Base-by-base conservation (phyloP, 2,113 vertebrate genomes). In the Sminthopsis crassicaudata region DNA sequence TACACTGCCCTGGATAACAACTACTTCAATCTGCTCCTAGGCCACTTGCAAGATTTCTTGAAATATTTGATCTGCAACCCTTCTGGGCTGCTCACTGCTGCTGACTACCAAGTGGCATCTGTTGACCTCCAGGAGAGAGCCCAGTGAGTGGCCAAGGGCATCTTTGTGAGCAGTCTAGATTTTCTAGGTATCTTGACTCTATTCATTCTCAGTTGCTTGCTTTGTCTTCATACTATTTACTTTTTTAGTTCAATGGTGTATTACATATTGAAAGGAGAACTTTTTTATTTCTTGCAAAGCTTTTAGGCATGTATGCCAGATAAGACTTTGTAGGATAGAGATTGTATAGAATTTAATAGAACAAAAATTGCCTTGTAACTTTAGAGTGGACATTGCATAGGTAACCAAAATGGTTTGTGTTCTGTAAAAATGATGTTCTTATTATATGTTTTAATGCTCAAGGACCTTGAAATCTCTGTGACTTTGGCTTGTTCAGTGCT, bases 1-100 rank as follows among this genome's bases (percentile, higher is more conserved):
- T 99, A 99, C 98, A 99, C 99, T 0, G 99, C 99, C 36, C 98
- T 99, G 94, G 99, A 99, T 94, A 99, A 99, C 98, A 99, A 99
- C 98, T 99, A 99, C 67, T 99, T 99, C 95, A 99, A 99, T 46
- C 98, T 99, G 98, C 99, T 99, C 96, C 98, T 99, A 95, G 99
- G 99, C 98, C 99, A 99, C 97, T 96, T 99, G 97, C 99, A 99
- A 97, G 99, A 99, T 98, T 99, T 99, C 97, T 98, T 99, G 91
- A 99, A 99, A 99, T 99, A 99, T 93, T 98, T 99, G 97, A 99
- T 99, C 25, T 99, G 99, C 98, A 99, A 99, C 95, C 99, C 99
- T 92, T 98, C 99, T 0, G 98, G 99, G 0, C 95, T 99, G 76
- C 99, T 99, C 96, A 99, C 99, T 89, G 99, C 99, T 97, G 99